Conservation (phyloP, 2,113 vertebrate species). For the Arvicanthis niloticus region DNA sequence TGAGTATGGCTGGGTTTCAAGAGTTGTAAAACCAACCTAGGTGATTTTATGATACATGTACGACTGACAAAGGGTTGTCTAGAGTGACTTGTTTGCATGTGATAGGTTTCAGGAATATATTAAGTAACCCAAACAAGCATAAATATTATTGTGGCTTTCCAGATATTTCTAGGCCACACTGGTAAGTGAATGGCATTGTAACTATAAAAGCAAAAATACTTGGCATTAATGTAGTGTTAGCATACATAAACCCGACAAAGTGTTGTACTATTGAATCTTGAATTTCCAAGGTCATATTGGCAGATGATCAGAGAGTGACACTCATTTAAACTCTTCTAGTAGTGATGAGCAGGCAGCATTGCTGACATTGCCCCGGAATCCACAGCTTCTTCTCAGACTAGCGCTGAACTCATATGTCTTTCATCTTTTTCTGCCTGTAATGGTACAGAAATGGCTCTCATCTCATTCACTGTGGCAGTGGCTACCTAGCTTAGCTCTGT, state of each 20-base stretch:
- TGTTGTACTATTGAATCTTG: neutral
- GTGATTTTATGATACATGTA: neutral
- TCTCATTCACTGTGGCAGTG: neutral
- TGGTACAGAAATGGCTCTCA: neutral
- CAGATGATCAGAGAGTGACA: neutral
- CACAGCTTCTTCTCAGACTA: neutral
- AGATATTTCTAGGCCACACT: neutral
- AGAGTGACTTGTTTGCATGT: no score
- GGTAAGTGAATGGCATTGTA: neutral
- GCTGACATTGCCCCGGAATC: neutral
- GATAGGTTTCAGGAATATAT: neutral
- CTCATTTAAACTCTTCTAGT: neutral
- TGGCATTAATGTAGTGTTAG: slow-evolving; percentile 9
- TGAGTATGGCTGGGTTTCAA: no score
- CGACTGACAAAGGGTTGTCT: neutral
- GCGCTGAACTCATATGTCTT: neutral
- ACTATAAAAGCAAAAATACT: slow-evolving; percentile 45
- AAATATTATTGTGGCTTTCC: neutral
- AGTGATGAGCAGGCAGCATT: neutral
- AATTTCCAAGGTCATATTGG: neutral
- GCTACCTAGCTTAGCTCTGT: neutral
- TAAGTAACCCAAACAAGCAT: neutral
- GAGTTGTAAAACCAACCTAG: neutral
- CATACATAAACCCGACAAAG: neutral
- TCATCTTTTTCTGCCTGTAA: neutral